Conservation (phyloP, 2,888 invertebrate species). For the Lasioglossum pauxillum region DNA sequence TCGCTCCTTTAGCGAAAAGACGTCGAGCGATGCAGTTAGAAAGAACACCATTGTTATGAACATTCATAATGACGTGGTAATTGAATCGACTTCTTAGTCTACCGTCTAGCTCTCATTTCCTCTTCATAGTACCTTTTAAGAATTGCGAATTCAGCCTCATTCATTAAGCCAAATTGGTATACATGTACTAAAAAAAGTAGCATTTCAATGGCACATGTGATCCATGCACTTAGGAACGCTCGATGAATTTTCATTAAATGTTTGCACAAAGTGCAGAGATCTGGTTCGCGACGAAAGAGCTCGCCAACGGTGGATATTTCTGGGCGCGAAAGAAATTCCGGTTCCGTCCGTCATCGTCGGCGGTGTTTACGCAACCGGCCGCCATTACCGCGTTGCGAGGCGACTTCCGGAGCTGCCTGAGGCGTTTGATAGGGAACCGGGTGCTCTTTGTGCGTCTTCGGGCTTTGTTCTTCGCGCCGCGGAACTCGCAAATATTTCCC, state of each 20-base stretch:
- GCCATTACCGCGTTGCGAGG: slow-evolving; percentile 5
- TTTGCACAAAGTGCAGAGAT: background rate
- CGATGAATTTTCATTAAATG: background rate
- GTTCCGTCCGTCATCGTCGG: background rate
- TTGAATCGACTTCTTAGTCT: no score
- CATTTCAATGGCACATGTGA: no score
- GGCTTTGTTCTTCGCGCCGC: slow-evolving; percentile 24
- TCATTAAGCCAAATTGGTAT: no score
- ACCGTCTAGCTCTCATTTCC: no score
- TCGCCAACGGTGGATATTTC: background rate
- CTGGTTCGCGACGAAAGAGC: background rate
- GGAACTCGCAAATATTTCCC: slow-evolving; percentile 30
- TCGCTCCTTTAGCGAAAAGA: background rate
- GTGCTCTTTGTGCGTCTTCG: slow-evolving; percentile 25
- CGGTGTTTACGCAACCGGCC: slow-evolving; percentile 29
- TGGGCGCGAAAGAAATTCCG: background rate
- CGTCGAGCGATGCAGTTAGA: background rate
- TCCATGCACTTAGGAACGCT: background rate
- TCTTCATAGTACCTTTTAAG: no score
- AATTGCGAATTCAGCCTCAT: no score
- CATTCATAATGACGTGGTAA: no score
- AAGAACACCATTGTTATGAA: background rate
- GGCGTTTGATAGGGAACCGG: slow-evolving; percentile 6
- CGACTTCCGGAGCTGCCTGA: slow-evolving; percentile 13
- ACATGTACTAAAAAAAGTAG: no score